Evolutionary conservation across 2,888 invertebrate species (phyloP), one percentile per base, ranked within the genome.

Genomic region (Agrypnus murinus): DNA sequence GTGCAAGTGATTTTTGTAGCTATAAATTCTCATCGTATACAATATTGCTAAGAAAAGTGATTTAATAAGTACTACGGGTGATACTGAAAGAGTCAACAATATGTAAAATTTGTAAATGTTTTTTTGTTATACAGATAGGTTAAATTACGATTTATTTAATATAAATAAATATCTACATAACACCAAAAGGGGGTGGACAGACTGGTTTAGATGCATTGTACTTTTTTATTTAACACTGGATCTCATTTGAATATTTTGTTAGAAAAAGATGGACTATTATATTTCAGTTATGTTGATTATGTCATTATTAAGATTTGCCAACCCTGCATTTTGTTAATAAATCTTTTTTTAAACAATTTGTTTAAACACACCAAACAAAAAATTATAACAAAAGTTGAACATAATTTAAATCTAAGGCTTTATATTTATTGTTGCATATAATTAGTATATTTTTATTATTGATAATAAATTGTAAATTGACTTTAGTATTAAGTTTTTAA

Each of bases 361-460:
- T 40, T 40, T 40, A 40, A n/a, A 40, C 3, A 40, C 40, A 40
- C 40, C 10, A 40, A 40, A 40, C 40, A 12, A 3, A 40, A 40
- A 40, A 40, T 3, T n/a, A 40, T 48, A 31, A 25, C 5, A 25
- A 25, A 48, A 31, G 48, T 19, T 19, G 14, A 9, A 17, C 7
- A 48, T 48, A 32, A 9, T 45, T 59, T 59, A 5, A 43, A 43
- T 10, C 46, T 67, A 60, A 60, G 66, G 48, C 40, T 65, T 65
- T 60, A 65, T 65, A 67, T 59, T 67, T 67, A 63, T 71, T 59
- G 59, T 63, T 67, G 63, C 40, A 45, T 40, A 65, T 50, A 40
- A 65, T 55, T 65, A 57, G 34, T 55, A 59, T 55, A 59, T 58
- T 68, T 63, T 66, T 46, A 58, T 17, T 55, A 55, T 19, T 40